phyloP scores from a whole-genome alignment of 2,797 vertebrate genomes.

The Pipistrellus pygmaeus region DNA sequence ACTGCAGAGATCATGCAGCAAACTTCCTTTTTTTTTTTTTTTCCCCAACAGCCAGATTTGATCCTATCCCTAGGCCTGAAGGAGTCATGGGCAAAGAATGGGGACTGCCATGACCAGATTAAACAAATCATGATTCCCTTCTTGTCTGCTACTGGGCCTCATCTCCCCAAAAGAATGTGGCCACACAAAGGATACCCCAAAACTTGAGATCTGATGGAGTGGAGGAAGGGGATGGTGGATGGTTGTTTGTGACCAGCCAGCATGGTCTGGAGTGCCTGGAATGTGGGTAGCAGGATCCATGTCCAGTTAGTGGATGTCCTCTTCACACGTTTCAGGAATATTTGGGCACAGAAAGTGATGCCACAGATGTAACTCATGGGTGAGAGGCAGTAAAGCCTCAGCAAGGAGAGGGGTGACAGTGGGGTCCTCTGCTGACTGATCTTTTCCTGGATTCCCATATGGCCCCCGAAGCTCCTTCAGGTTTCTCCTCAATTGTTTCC shows the following conservation, averaged over 20 bases:
- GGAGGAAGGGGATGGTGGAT: not conserved
- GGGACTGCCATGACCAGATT: not conserved
- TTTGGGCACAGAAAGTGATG: not conserved
- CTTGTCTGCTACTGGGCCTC: not conserved
- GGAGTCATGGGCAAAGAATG: not conserved
- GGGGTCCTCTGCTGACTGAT: not conserved
- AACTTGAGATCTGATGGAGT: not conserved
- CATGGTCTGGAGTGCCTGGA: not conserved
- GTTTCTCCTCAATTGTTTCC: not conserved
- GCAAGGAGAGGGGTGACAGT: not conserved
- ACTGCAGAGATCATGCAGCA: not conserved
- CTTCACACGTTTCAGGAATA: not conserved
- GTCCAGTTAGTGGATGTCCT: too few relatives aligned
- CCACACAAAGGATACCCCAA: not conserved
- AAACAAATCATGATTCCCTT: not conserved
- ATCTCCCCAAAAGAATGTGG: not conserved
- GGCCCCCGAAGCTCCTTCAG: not conserved
- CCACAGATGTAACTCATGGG: not conserved
- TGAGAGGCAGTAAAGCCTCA: not conserved
- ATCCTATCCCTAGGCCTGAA: not conserved
- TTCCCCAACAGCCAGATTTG: not conserved
- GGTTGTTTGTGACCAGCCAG: not conserved
- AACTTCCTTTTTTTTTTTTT: not conserved
- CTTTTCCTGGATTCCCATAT: rapidly evolving
- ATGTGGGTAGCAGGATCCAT: not conserved